Evolutionary conservation across 35 echinoderm and acorn worm species (phyloP).

Genomic region (Heliocidaris erythrogramma): DNA sequence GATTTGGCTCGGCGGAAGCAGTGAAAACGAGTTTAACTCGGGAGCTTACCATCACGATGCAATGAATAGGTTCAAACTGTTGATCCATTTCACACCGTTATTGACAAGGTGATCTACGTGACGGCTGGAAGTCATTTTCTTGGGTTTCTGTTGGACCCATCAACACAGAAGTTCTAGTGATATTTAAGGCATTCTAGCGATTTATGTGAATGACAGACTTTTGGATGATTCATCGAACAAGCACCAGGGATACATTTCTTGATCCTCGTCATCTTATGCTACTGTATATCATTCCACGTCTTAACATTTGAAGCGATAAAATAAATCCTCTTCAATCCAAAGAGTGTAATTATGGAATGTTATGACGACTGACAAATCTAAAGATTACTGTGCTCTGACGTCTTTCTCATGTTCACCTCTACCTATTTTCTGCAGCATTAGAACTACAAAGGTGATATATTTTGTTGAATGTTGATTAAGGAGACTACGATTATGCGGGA

Average conservation of each 20-base stretch:
- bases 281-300: neutral
- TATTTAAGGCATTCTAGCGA: neutral
- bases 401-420: neutral
- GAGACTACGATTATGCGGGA: neutral
- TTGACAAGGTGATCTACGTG: neutral
- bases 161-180: neutral
- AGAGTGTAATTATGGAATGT: neutral
- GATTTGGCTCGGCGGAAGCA: slow-evolving; percentile 18
- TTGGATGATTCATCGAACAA: neutral
- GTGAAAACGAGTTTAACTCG: neutral
- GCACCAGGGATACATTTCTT: neutral
- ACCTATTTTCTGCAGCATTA: neutral
- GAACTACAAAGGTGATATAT: neutral
- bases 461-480: neutral
- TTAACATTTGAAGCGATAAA: neutral
- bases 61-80: neutral
- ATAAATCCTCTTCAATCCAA: neutral
- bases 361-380: neutral
- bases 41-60: neutral
- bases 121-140: neutral
- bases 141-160: neutral
- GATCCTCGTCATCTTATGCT: neutral
- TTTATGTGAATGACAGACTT: neutral
- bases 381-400: neutral
- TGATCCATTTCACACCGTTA: neutral